These are phyloP conservation scores for Goniozus legneri DNA, from an alignment of 1,140 invertebrate genomes.

Conservation along the genomic window DNA sequence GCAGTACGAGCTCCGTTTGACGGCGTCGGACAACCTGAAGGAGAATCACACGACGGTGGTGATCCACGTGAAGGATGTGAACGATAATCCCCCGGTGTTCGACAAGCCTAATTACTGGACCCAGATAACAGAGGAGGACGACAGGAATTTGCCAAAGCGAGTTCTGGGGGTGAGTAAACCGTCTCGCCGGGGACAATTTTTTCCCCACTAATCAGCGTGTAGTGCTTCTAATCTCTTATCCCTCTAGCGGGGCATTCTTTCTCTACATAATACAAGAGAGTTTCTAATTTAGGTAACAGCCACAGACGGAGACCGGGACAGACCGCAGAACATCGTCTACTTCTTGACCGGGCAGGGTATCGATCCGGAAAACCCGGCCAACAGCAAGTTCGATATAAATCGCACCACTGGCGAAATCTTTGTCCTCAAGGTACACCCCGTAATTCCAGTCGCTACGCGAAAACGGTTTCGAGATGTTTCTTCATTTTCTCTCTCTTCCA, in stretches of 20 bases:
- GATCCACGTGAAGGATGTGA: constrained; percentile 93
- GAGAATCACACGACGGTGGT: constrained; percentile 95
- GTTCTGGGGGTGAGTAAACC: constrained; percentile 85
- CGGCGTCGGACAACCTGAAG: constrained; percentile 92
- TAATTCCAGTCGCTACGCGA: constrained; percentile 11
- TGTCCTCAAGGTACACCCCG: constrained; percentile 81
- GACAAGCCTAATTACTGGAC: constrained; percentile 91
- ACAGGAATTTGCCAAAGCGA: constrained; percentile 88
- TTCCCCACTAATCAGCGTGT: no score
- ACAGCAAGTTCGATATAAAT: constrained; percentile 96
- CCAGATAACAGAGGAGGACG: constrained; percentile 93
- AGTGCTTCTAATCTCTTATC: no score
- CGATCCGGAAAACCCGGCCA: constrained; percentile 88
- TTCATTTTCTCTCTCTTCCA: no score
- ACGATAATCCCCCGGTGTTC: constrained; percentile 86
- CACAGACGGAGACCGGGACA: constrained; percentile 91
- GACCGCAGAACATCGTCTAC: constrained; percentile 93
- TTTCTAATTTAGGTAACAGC: constrained; percentile 75
- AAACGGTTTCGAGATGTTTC: constrained; percentile 2
- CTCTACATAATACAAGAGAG: no score
- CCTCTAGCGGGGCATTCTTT: no score
- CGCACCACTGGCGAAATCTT: constrained; percentile 90
- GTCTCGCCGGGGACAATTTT: no score
- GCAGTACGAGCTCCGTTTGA: constrained; percentile 88
- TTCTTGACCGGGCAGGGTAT: constrained; percentile 95